Base-by-base conservation (phyloP, 2,888 invertebrate genomes). In the Caenorhabditis becei region DNA sequence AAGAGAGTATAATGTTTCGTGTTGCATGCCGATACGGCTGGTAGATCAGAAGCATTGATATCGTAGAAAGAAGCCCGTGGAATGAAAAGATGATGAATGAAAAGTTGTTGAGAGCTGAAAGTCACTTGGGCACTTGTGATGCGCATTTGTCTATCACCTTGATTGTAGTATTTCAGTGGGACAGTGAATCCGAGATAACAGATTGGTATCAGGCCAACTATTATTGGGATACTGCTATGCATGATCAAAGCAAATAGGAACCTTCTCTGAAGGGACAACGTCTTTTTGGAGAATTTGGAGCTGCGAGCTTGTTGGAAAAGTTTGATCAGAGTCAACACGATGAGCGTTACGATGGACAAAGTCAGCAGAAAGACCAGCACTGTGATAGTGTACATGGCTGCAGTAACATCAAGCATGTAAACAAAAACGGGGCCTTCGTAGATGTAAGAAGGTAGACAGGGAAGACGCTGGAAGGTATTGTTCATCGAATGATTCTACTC, bases 11-110 rank as follows among this genome's bases (percentile, higher is more conserved):
- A 18, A 47, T 47, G 1, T 4, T 18, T 3, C 24, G 10, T 3
- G 51, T 54, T n/a, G 59, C 51, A 28, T 61, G 47, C 20, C 70
- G 70, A 53, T 61, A 70, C 8, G 70, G 26, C 20, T 70, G 59
- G 53, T 70, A 59, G 26, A 53, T 37, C 1, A 53, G 16, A 10
- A 61, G 37, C 16, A 61, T 32, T 0, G 61, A 53, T 2, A 37
- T 2, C 1, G 53, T 70, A 28, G 61, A 70, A 7, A 61, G 4
- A 1, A 69, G n/a, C 14, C 70, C 70, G 41, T 70, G 70, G 7
- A 70, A 14, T 4, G 70, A 35, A 16, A 70, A 41, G 18, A 53
- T 37, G 11, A 70, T 61, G 16, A 61, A 47, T 16, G 59, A 70
- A 24, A 70, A 23, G 28, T 70, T 70, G 53, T 61, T 70, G 41